Base-by-base conservation (phyloP, 1,140 invertebrate species). In the Brachionus plicatilis region DNA sequence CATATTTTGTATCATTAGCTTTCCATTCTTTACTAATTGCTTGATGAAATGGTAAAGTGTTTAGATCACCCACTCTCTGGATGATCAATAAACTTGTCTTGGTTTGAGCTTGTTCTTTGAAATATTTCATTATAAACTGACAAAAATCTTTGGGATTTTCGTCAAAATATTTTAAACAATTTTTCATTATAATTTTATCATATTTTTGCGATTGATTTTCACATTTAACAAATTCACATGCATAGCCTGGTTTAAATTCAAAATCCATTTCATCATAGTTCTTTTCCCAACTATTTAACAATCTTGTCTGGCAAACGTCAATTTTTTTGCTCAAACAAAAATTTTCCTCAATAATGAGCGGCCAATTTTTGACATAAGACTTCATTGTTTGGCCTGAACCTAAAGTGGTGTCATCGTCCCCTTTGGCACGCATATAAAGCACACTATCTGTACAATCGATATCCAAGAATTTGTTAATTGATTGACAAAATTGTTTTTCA, bases 121-220 rank as follows among this genome's bases (percentile, higher is more conserved):
- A 76, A 76, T 27, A 76, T 50, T 50, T 76, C 72, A 76, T 76
- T 53, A 76, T 50, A 76, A 76, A 76, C 43, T 76, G 20, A 50
- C 72, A 76, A 76, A 50, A 76, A 27, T 76, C n/a, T 76, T 76
- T 76, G 6, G 41, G 72, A 47, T 50, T 76, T 12, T 76, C 72
- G 45, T 76, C 72, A 50, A 76, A 76, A 76, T 50, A 76, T 27
- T 76, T 76, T 4, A 76, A 29, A 76, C 72, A 76, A 76, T 76
- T 76, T 50, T 76, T 76, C 72, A 76, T 76, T 17, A 76, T 76
- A 3, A 76, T 76, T 50, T 76, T 76, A 50, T 76, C 72, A 24
- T 76, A 76, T 76, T 76, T 76, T 76, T 76, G 47, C 11, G 17
- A 27, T 27, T 12, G 14, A 50, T 76, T 76, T 53, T 76, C 72